Conservation (phyloP, 2,113 vertebrate species). For the Phrynocephalus versicolor region DNA sequence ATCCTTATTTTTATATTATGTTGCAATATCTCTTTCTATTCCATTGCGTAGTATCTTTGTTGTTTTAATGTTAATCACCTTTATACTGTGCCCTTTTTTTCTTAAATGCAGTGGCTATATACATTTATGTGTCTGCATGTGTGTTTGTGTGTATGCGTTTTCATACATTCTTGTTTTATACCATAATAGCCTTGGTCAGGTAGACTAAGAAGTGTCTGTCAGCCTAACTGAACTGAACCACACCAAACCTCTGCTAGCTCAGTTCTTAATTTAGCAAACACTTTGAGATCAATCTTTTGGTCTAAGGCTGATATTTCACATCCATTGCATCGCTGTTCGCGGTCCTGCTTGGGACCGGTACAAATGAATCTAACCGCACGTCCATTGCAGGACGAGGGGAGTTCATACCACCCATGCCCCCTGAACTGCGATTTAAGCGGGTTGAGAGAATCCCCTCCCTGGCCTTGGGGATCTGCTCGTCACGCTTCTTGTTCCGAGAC, state of each 20-base stretch:
- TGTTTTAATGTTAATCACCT: not conserved
- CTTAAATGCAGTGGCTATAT: not conserved
- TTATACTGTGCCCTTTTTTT: not conserved
- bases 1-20: not conserved
- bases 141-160: no score
- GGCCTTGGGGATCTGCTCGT: no score
- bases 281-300: constrained; percentile 20
- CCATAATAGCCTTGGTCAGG: not conserved
- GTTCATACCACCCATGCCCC: no score
- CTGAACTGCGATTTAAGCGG: no score
- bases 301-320: no score
- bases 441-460: no score
- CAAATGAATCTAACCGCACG: no score
- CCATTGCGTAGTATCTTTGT: not conserved
- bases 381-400: no score
- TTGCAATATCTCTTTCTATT: not conserved
- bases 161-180: not conserved
- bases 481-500: no score
- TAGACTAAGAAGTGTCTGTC: not conserved
- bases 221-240: not conserved
- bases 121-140: no score
- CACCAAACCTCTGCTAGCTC: not conserved
- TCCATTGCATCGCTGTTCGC: no score
- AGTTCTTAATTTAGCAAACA: not conserved
- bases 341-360: no score